Base-by-base conservation (phyloP, 2,888 invertebrate species). In the Drosophila dives region DNA sequence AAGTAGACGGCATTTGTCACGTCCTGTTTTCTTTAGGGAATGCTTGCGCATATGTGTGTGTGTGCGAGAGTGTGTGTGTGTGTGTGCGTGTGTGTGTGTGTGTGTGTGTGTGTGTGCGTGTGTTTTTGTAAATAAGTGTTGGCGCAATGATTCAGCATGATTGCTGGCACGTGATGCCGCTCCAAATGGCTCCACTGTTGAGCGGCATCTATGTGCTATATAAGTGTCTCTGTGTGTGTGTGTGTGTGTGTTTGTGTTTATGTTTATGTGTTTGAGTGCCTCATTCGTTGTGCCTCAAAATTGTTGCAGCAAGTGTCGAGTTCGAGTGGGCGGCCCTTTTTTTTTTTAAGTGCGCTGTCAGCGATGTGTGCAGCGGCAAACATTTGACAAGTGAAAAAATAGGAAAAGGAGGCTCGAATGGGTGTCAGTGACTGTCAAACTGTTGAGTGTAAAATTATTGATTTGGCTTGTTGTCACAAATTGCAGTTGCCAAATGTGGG, bases 81-180 rank as follows among this genome's bases (percentile, higher is more conserved):
- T 20, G 32, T 42, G 17, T 45, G 49, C 36, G 29, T 26, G 10
- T 32, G 23, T 45, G 23, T 40, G 12, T 20, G 20, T 12, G 26
- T 48, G 20, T 40, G 17, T 40, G 15, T 45, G 50, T 53, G 49
- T 69, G 8, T 20, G 26, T 33, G 45, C 26, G n/a, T 45, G 26
- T 63, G 56, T 72, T 34, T 66, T 68, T 75, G 67, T 75, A 61
- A 78, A 83, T 83, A 82, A 82, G 80, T 80, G 80, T 82, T 82
- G 83, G 82, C 70, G 85, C 82, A 85, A 83, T 85, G 85, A 85
- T 72, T 85, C 80, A 82, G 82, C 72, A 74, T 78, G 80, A 83
- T 85, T 83, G 75, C 64, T 69, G 80, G 72, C 75, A 83, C 83
- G 85, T 83, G 85, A 78, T 74, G 72, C 62, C 66, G 66, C 75